These are phyloP conservation scores for Labroides dimidiatus DNA, from an alignment of 2,797 vertebrate species.

Conservation along the genomic window DNA sequence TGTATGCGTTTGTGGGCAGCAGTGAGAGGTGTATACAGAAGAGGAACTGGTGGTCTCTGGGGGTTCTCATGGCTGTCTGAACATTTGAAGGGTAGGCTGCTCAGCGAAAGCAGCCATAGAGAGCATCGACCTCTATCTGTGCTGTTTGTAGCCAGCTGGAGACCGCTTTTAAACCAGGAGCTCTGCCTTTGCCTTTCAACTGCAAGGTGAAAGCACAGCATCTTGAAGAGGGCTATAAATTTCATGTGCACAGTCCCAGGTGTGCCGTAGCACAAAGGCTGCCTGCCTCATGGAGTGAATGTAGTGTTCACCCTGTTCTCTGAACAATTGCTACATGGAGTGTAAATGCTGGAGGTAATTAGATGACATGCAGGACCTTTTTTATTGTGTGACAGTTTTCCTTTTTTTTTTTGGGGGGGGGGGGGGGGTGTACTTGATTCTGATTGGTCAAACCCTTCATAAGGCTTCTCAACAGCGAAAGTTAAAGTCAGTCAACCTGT, in stretches of 20 bases:
- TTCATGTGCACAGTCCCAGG: slow-evolving; percentile 35
- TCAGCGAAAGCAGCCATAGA: slow-evolving; percentile 50
- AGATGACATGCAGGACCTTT: slow-evolving; percentile 30
- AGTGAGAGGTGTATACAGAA: slow-evolving; percentile 65
- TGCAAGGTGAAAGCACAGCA: slow-evolving; percentile 53
- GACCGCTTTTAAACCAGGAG: slow-evolving; percentile 59
- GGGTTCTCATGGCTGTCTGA: slow-evolving; percentile 74
- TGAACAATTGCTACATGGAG: slow-evolving; percentile 30
- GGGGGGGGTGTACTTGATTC: too few species aligned
- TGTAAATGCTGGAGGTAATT: slow-evolving; percentile 51
- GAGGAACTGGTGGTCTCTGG: slow-evolving; percentile 69
- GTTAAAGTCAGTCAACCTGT: too few species aligned
- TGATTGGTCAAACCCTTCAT: too few species aligned
- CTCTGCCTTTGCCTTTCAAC: slow-evolving; percentile 63
- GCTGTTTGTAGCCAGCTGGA: slow-evolving; percentile 71
- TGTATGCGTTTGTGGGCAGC: slow-evolving; percentile 14
- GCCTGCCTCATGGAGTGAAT: slow-evolving; percentile 20
- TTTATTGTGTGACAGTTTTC: slow-evolving; percentile 15
- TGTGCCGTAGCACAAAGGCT: slow-evolving; percentile 45
- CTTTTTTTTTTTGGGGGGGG: slow-evolving; percentile 10
- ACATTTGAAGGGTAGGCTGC: slow-evolving; percentile 75
- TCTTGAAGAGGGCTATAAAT: slow-evolving; percentile 42
- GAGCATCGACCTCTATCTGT: slow-evolving; percentile 65
- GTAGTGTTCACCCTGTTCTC: slow-evolving; percentile 6
- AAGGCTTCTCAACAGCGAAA: too few species aligned